phyloP scores from a whole-genome alignment of 2,888 invertebrate genomes.

The Chirona hameri region DNA sequence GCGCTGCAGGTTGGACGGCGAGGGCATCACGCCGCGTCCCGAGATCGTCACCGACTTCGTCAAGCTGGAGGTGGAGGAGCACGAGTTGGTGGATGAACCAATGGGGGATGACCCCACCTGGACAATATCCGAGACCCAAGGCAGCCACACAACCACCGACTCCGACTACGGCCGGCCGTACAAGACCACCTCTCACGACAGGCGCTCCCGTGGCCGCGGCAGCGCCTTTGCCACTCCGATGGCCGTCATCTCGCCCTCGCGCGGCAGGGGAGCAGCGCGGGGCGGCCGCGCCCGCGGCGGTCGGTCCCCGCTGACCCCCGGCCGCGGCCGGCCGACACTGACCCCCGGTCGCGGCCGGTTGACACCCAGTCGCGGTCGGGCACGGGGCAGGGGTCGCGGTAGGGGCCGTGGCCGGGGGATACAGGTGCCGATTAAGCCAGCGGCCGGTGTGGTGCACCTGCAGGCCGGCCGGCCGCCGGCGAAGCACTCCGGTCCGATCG shows the following conservation, averaged over 20 bases:
- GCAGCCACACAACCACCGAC: background rate
- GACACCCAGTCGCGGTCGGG: background rate
- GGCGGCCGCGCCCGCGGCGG: background rate
- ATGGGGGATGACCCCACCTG: background rate
- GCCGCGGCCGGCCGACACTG: background rate
- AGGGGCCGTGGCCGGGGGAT: background rate
- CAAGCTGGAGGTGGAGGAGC: conserved; percentile 25
- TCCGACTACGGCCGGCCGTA: background rate
- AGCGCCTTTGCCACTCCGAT: too few relatives aligned
- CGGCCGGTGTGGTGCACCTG: background rate
- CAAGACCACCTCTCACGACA: background rate
- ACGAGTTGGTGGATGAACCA: background rate
- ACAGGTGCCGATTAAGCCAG: background rate
- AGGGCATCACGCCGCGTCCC: background rate
- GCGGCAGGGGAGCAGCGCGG: too few relatives aligned
- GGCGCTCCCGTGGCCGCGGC: background rate
- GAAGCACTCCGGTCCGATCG: background rate
- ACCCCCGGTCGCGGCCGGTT: background rate
- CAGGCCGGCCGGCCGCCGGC: background rate
- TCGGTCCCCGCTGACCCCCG: background rate
- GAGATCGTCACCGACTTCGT: conserved; percentile 3
- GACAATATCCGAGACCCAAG: background rate
- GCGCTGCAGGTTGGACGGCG: background rate
- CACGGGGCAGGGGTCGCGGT: background rate
- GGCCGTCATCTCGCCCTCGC: too few relatives aligned